phyloP scores from a whole-genome alignment of 2,113 vertebrate species.

The Myotis davidii region DNA sequence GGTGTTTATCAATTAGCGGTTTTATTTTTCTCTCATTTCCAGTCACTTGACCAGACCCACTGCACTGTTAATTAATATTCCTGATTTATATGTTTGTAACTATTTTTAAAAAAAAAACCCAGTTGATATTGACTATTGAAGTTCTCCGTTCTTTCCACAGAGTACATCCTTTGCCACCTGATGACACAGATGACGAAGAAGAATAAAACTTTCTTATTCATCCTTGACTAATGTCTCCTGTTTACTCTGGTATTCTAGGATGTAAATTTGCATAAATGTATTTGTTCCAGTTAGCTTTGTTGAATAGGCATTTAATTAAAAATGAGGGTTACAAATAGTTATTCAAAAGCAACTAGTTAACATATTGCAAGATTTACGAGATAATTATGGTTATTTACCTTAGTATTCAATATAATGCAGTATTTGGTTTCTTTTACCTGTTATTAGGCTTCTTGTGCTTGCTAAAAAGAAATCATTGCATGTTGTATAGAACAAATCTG shows the following conservation, averaged over 20 bases:
- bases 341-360: slow-evolving; percentile 56
- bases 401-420: slow-evolving; percentile 24
- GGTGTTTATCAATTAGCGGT: neutral
- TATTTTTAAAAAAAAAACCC: neutral
- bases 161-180: slow-evolving; percentile 67
- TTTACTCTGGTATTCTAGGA: neutral
- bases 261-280: slow-evolving; percentile 64
- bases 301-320: slow-evolving; percentile 62
- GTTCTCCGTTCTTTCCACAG: slow-evolving; percentile 74
- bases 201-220: slow-evolving; percentile 67
- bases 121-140: neutral
- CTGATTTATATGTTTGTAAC: neutral
- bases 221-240: slow-evolving; percentile 32
- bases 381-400: slow-evolving; percentile 44
- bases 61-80: neutral
- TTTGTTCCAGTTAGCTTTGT: slow-evolving; percentile 54
- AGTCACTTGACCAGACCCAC: slow-evolving; percentile 10
- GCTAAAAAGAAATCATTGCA: slow-evolving; percentile 29
- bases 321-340: slow-evolving; percentile 46
- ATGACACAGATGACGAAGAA: slow-evolving; percentile 69
- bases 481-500: slow-evolving; percentile 32
- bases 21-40: slow-evolving; percentile 56
- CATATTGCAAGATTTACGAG: slow-evolving; percentile 45
- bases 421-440: slow-evolving; percentile 47
- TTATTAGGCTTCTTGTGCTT: slow-evolving; percentile 53